Conservation (phyloP, 2,888 invertebrate species). For the Leucoptera coffeella region DNA sequence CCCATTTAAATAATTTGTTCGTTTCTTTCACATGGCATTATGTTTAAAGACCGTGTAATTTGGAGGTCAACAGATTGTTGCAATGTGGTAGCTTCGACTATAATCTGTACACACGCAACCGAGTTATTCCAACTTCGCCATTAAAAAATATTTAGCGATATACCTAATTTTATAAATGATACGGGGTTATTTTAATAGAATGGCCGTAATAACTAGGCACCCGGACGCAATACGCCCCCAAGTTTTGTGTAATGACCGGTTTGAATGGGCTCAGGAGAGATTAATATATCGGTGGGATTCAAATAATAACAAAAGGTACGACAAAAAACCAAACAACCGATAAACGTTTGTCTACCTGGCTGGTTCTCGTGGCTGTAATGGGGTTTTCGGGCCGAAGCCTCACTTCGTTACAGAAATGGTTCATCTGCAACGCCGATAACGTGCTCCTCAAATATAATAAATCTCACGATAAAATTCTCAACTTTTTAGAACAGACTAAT, state of each 20-base stretch:
- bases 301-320: slow-evolving; percentile 37
- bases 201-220: slow-evolving; percentile 45
- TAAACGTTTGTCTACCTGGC: slow-evolving; percentile 42
- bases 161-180: slow-evolving; percentile 47
- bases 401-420: slow-evolving; percentile 5
- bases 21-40: too few relatives aligned
- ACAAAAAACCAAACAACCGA: slow-evolving; percentile 46
- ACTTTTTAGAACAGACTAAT: slow-evolving; percentile 32
- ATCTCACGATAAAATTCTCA: slow-evolving; percentile 41
- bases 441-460: slow-evolving; percentile 44
- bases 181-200: slow-evolving; percentile 44
- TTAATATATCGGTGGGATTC: slow-evolving; percentile 46
- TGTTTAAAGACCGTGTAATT: too few relatives aligned
- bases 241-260: slow-evolving; percentile 47
- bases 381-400: slow-evolving; percentile 9
- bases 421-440: too few relatives aligned
- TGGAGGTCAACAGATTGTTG: too few relatives aligned
- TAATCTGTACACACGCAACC: slow-evolving; percentile 24
- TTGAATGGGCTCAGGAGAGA: slow-evolving; percentile 37
- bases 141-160: slow-evolving; percentile 53
- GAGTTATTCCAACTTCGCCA: slow-evolving; percentile 28
- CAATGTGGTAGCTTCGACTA: too few relatives aligned
- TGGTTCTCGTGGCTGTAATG: too few relatives aligned
- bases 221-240: slow-evolving; percentile 45
- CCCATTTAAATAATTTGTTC: too few relatives aligned